Base-by-base conservation (phyloP, 2,888 invertebrate species). In the Lepidonotus clava region DNA sequence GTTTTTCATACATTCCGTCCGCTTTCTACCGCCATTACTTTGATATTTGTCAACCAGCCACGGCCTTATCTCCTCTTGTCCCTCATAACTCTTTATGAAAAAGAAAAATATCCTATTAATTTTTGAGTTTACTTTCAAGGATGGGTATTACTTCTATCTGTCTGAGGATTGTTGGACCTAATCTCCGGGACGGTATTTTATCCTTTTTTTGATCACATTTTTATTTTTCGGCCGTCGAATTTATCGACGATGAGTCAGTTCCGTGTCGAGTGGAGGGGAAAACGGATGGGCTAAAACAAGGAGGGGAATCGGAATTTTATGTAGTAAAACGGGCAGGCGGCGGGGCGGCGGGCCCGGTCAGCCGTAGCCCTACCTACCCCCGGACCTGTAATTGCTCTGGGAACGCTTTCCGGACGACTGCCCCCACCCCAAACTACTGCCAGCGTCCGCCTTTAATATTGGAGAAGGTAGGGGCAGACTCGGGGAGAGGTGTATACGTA, bases 381-480 rank as follows among this genome's bases (percentile, higher is more conserved):
- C 28, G 61, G n/a, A n/a, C n/a, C 61, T 14, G 61, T 61, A 61
- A 61, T 61, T 61, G 61, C 61, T 24, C 61, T 61, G 61, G 28
- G 61, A 61, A 61, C 61, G 61, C 21, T 61, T 61, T 24, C 21
- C 61, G 61, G 11, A 24, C 28, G 28, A 32, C 28, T 32, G 61
- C 61, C 28, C 61, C 61, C 11, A 46, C 46, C 46, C 8, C 53
- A n/a, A 11, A 18, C 61, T 28, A 28, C 61, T 28, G 11, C 28
- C 61, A 24, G 5, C n/a, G n/a, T 11, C 28, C 28, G 5, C 11
- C 1, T 24, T 61, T 61, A 24, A 61, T 61, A 61, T 61, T 61
- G 61, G 46, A 61, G 28, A 24, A n/a, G 61, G 61, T 14, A 14
- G 28, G 61, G 8, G 46, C 8, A 46, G 46, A 46, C 46, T n/a